Evolutionary conservation across 2,797 vertebrate species (phyloP), one percentile per base, ranked within the genome.

Genomic region (Pipistrellus pipistrellus): DNA sequence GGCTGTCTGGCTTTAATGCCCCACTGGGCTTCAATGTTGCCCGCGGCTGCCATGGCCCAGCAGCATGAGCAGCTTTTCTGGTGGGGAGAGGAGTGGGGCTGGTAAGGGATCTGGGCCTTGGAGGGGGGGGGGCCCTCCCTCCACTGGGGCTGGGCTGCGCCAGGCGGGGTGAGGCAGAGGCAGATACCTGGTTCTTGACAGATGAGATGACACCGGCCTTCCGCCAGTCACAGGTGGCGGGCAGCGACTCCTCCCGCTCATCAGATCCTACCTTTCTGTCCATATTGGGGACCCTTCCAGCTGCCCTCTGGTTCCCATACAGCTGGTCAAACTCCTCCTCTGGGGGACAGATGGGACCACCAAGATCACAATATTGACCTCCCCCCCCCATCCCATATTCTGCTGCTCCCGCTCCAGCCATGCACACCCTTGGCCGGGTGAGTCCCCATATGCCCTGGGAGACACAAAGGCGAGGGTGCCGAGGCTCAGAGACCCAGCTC

Each of bases 141-240:
- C 46, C 32, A 2, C 13, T 14, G 7, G 30, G 80, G 48, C 14
- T 30, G 17, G 20, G 8, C 12, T 17, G 27, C 41, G 77, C 53
- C 44, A 6, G 18, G 21, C 21, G 25, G 44, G 35, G 7, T 30
- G 2, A 78, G 20, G 20, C 72, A 51, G 2, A 78, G 20, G 20
- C 72, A 51, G 59, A 41, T 95, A 98, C 97, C 97, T 98, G 98
- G n/a, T 93, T 0, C 85, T 46, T 97, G 83, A 97, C 20, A 0
- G 82, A 2, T 2, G 94, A 94, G 87, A 97, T 57, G 53, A 84
- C 1, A 0, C 46, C 14, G 0, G 0, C 1, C 27, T 97, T 98
- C 23, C 96, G 82, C 98, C 98, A 98, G 83, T 98, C 96, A n/a
- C 98, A 98, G 78, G 64, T 81, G 1, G 0, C 2, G 23, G 71